These are phyloP conservation scores for Brachyrhaphis roseni DNA, from an alignment of 2,797 vertebrate species.

Conservation along the genomic window DNA sequence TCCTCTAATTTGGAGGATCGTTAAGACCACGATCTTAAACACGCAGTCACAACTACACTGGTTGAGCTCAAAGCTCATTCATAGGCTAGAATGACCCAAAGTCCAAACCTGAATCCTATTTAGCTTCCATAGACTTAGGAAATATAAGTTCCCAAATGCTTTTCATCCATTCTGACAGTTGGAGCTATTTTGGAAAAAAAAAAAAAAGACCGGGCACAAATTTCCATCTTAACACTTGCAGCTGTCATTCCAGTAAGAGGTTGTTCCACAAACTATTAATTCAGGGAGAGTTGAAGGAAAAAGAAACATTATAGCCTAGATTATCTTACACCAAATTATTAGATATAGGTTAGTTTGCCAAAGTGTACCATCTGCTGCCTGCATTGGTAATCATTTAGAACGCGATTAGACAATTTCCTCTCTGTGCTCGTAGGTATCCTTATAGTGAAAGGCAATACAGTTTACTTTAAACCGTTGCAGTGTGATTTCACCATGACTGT, in stretches of 20 bases:
- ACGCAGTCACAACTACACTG: background rate
- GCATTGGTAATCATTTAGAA: constrained; percentile 40
- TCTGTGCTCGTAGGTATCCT: constrained; percentile 46
- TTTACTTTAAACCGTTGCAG: constrained; percentile 51
- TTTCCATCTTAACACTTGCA: background rate
- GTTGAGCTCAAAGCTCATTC: background rate
- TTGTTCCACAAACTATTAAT: background rate
- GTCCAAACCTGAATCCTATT: background rate
- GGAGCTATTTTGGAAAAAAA: background rate
- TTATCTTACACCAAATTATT: constrained; percentile 24
- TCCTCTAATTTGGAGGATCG: too few species aligned
- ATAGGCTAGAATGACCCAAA: background rate
- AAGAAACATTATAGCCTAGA: constrained; percentile 8
- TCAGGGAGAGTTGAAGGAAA: background rate
- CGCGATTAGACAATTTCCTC: constrained; percentile 59
- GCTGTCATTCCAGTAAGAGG: background rate
- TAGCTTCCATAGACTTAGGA: background rate
- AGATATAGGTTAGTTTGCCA: constrained; percentile 31
- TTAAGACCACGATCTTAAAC: background rate
- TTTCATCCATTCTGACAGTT: background rate
- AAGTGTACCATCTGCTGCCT: constrained; percentile 49
- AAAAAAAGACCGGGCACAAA: background rate
- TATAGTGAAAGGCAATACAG: constrained; percentile 50
- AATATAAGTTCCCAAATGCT: background rate
- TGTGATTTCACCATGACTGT: constrained; percentile 51